These are phyloP conservation scores for Dinoponera quadriceps DNA, from an alignment of 1,140 invertebrate genomes.

Conservation along the genomic window DNA sequence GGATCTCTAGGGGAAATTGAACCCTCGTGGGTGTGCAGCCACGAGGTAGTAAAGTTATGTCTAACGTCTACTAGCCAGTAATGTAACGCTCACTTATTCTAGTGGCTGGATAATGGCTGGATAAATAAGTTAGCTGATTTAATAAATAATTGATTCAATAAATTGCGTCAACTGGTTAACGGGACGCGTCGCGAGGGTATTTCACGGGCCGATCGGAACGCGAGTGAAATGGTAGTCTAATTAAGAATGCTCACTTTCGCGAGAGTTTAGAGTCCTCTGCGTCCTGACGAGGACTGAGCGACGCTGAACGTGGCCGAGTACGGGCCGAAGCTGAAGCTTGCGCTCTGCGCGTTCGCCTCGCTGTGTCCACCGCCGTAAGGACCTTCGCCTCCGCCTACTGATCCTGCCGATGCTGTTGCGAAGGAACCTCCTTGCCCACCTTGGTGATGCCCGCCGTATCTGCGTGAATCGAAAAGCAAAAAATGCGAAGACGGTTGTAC, in stretches of 20 bases:
- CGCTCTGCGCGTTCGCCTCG: conserved; percentile 74
- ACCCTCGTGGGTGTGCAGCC: too few relatives aligned
- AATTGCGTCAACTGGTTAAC: too few relatives aligned
- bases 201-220: too few relatives aligned
- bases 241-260: conserved; percentile 10
- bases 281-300: conserved; percentile 62
- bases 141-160: too few relatives aligned
- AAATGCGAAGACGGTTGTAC: conserved; percentile 22
- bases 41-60: too few relatives aligned
- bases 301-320: conserved; percentile 75
- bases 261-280: conserved; percentile 6
- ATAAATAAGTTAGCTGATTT: too few relatives aligned
- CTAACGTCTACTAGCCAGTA: too few relatives aligned
- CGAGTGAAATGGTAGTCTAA: too few relatives aligned
- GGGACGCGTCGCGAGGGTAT: too few relatives aligned
- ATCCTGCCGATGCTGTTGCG: conserved; percentile 76
- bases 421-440: conserved; percentile 69
- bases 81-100: too few relatives aligned
- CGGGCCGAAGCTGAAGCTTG: conserved; percentile 77
- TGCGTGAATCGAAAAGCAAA: conserved; percentile 24
- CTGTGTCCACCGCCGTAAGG: conserved; percentile 58
- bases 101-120: too few relatives aligned
- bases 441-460: conserved; percentile 65
- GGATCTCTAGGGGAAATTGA: too few relatives aligned
- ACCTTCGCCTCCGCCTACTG: conserved; percentile 39